These are phyloP conservation scores for Tribolium castaneum DNA, from an alignment of 1,140 invertebrate species.

Conservation along the genomic window DNA sequence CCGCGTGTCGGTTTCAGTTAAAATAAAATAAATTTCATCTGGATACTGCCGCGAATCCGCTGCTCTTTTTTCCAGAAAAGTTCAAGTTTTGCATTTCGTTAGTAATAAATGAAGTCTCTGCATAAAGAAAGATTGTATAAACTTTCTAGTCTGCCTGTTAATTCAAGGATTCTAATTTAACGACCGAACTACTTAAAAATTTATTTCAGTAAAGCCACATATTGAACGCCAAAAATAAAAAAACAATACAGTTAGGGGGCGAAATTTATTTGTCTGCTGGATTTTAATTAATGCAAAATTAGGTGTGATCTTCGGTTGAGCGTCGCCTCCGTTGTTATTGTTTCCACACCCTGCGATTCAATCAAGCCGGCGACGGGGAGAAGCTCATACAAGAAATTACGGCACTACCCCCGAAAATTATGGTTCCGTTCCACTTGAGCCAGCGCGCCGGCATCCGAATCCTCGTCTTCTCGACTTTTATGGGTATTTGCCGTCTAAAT, in stretches of 20 bases:
- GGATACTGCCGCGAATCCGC: not conserved
- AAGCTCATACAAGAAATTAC: conserved; percentile 12
- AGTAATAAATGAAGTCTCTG: not conserved
- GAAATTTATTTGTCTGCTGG: too few relatives aligned
- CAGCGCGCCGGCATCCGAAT: not conserved
- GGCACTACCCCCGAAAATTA: not conserved
- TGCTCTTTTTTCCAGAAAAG: not conserved
- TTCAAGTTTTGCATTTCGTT: not conserved
- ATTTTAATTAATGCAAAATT: not conserved
- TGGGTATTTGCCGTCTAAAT: conserved; percentile 33
- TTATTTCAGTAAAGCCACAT: too few relatives aligned
- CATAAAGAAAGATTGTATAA: not conserved
- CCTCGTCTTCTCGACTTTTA: conserved; percentile 21
- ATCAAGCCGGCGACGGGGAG: not conserved
- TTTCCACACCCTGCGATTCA: not conserved
- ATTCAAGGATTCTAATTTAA: too few relatives aligned
- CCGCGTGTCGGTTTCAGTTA: not conserved
- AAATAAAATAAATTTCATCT: not conserved
- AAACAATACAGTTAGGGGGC: too few relatives aligned
- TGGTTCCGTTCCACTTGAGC: conserved; percentile 25
- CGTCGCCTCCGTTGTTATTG: not conserved
- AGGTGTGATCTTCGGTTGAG: not conserved
- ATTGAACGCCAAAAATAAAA: too few relatives aligned
- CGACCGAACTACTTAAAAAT: too few relatives aligned
- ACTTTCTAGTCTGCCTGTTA: not conserved